Evolutionary conservation across 2,888 invertebrate species (phyloP), one percentile per base, ranked within the genome.

Genomic region (Thecocarcelia acutangulata): DNA sequence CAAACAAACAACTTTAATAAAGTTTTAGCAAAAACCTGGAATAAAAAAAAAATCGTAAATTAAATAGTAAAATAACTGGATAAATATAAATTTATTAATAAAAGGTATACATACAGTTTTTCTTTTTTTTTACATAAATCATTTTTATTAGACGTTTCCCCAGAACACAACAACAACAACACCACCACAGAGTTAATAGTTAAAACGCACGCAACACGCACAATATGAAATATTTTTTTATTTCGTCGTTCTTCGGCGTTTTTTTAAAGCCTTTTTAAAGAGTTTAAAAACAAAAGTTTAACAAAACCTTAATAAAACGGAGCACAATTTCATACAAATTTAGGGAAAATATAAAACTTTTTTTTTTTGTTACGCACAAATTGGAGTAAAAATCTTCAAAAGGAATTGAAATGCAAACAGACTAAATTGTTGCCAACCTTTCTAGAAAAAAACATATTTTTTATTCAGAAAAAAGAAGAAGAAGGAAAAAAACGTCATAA

Each of bases 101-200:
- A 19, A 12, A 33, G 42, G 46, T 15, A 59, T 11, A 28, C 19
- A 28, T 48, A 40, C 68, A 61, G 42, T 59, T 33, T 8, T 33
- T 33, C 6, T 28, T 33, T 37, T 44, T 85, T 83, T 85, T 84
- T 84, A 80, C 85, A 87, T 88, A 87, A 87, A 87, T 87, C 87
- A 87, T 87, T 86, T 87, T 87, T 87, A 87, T 87, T 86, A 85
- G 87, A 86, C 87, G 84, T 87, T 87, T 86, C 85, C 85, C 78
- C 70, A 77, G 64, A 82, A 83, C 21, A 64, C 37, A 64, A 56
- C 59, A 50, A 1, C 50, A 48, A n/a, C 21, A 37, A 19, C 52
- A 75, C 56, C 24, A 50, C n/a, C 9, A 24, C 75, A 40, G 33
- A 77, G 78, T 84, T 85, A 87, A 87, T 87, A 86, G 83, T 85